These are phyloP conservation scores for Hipposideros larvatus DNA, from an alignment of 2,797 vertebrate species.

Conservation along the genomic window DNA sequence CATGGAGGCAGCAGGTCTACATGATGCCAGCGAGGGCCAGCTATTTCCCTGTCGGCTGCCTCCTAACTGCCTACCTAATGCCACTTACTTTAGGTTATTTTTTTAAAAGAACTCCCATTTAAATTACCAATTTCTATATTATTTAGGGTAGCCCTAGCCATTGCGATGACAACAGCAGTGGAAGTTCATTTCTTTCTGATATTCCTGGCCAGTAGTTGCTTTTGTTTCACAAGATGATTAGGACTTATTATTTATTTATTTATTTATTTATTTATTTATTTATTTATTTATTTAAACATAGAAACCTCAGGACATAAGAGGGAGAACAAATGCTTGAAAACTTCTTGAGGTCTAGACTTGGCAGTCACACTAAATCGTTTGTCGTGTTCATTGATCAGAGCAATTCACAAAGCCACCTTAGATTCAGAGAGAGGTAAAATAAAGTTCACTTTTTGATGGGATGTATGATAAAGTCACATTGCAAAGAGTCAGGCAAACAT, in stretches of 20 bases:
- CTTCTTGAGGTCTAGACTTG: background rate
- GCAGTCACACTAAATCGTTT: background rate
- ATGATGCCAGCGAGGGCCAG: fast-evolving
- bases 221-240: background rate
- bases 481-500: background rate
- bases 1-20: background rate
- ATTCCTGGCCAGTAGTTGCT: background rate
- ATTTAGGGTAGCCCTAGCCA: background rate
- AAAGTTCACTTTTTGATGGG: background rate
- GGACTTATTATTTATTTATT: no score
- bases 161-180: background rate
- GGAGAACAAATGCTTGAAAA: background rate
- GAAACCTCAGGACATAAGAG: background rate
- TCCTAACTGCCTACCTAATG: background rate
- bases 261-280: no score
- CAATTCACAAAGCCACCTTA: background rate
- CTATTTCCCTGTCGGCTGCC: background rate
- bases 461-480: background rate
- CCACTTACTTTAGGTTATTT: background rate
- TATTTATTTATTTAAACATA: no score
- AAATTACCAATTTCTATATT: background rate
- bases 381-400: background rate
- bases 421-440: background rate
- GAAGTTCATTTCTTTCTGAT: background rate
- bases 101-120: background rate